Conservation (phyloP, 2,113 vertebrate genomes). For the Nestor notabilis region DNA sequence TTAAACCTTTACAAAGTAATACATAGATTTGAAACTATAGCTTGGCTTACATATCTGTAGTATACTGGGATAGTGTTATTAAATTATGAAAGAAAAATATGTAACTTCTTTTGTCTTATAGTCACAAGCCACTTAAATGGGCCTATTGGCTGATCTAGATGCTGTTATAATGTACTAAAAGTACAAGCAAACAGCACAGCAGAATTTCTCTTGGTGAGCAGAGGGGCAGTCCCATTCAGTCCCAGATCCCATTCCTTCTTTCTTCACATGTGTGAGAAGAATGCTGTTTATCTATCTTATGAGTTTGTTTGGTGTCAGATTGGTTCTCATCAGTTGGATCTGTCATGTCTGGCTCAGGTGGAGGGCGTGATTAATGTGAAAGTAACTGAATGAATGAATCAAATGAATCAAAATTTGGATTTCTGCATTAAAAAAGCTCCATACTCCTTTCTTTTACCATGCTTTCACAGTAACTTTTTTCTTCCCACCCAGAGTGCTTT, state of each 20-base stretch:
- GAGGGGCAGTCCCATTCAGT: background rate
- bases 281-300: fast-evolving
- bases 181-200: background rate
- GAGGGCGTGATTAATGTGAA: background rate
- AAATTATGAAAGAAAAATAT: background rate
- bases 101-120: background rate
- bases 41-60: background rate
- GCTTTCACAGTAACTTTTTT: background rate
- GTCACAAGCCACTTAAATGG: background rate
- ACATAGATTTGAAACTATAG: background rate
- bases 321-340: background rate
- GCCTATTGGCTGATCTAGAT: background rate
- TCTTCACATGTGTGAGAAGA: background rate
- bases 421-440: background rate
- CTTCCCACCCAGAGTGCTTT: background rate
- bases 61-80: background rate
- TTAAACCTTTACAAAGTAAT: background rate
- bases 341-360: background rate
- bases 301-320: background rate
- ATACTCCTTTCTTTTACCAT: background rate
- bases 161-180: background rate
- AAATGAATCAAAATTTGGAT: background rate
- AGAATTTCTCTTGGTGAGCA: background rate
- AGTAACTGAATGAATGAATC: background rate
- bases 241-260: background rate